These are phyloP conservation scores for Psittacus erithacus DNA, from an alignment of 2,113 vertebrate genomes.

Conservation along the genomic window DNA sequence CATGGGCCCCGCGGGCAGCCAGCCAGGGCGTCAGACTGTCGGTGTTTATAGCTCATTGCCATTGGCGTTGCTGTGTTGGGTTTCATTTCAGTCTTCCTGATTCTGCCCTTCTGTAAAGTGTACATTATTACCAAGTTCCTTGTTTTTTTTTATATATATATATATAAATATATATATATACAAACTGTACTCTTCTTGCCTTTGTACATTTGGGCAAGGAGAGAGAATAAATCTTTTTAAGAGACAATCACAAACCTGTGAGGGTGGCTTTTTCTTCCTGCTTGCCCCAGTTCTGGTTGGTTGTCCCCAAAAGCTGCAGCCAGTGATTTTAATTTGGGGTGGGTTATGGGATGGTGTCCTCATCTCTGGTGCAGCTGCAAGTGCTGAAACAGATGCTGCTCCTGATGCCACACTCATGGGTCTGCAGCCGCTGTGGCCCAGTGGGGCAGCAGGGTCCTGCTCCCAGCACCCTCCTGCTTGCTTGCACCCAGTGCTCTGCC, in stretches of 20 bases:
- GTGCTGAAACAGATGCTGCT: neutral
- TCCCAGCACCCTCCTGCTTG: neutral
- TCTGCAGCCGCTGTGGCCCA: fast-evolving
- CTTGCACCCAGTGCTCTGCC: neutral
- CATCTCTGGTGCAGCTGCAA: neutral
- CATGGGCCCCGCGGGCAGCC: constrained; percentile 25
- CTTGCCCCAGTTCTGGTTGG: neutral
- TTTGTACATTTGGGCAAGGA: constrained; percentile 94
- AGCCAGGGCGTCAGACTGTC: constrained; percentile 76
- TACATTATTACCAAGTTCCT: constrained; percentile 92
- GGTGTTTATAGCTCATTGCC: constrained; percentile 87
- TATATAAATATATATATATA: constrained; percentile 77
- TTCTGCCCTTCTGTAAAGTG: constrained; percentile 90
- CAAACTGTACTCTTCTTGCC: constrained; percentile 93
- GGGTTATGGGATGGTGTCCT: neutral
- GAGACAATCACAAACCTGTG: constrained; percentile 90
- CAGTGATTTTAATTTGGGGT: neutral
- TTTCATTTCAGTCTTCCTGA: constrained; percentile 85
- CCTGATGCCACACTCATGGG: fast-evolving
- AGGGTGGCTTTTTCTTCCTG: constrained; percentile 78
- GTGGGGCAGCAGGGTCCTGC: neutral
- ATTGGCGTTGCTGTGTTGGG: constrained; percentile 83
- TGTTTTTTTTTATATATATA: constrained; percentile 87
- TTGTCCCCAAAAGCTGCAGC: neutral
- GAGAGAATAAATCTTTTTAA: constrained; percentile 99